Evolutionary conservation across 2,113 vertebrate genomes (phyloP).

Genomic region (Eidolon helvum): DNA sequence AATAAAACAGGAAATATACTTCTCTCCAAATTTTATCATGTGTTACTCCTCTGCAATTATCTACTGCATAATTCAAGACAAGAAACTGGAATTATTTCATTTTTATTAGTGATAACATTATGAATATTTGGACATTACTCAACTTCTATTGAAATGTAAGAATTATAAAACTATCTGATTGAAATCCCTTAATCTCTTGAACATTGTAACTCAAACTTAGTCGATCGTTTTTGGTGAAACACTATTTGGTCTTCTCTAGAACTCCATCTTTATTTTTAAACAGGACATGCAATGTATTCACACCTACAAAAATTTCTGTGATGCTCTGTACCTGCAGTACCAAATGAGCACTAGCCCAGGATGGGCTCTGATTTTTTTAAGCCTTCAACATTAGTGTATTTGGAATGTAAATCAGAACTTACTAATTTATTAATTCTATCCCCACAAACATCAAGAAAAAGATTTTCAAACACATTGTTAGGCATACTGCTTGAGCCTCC

Average conservation of each 20-base stretch:
- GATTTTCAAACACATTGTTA: background rate
- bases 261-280: background rate
- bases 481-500: background rate
- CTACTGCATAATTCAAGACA: background rate
- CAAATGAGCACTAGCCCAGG: background rate
- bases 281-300: background rate
- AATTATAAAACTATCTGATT: background rate
- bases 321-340: background rate
- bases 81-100: background rate
- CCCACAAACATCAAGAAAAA: background rate
- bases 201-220: background rate
- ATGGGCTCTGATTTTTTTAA: background rate
- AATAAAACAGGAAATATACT: background rate
- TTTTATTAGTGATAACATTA: conserved; percentile 3
- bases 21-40: background rate
- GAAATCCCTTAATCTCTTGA: background rate
- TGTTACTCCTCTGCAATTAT: background rate
- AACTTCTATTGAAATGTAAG: background rate
- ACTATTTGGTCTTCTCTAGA: background rate
- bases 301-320: background rate
- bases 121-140: background rate
- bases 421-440: background rate
- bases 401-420: background rate
- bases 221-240: background rate
- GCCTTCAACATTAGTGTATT: background rate